Base-by-base conservation (phyloP, 2,888 invertebrate species). In the Hirtodrosophila confusa region DNA sequence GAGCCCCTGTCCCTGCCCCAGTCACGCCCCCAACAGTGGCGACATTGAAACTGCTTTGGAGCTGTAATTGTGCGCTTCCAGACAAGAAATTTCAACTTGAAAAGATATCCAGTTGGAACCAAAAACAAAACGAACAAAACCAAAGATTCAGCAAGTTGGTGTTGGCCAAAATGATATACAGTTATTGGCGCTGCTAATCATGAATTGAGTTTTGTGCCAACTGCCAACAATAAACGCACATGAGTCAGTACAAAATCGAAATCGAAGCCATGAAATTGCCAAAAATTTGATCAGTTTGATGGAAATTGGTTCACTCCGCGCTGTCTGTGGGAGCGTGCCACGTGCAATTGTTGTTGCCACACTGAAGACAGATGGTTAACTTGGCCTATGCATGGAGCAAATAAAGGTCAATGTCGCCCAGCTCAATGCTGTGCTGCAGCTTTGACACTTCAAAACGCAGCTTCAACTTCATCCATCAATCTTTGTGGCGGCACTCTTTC, bases 351-450 rank as follows among this genome's bases (percentile, higher is more conserved):
- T 54, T 60, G 44, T 54, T 55, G 31, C 9, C 9, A 0, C 3
- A 31, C 7, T 43, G 35, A 35, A 37, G 55, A 61, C 36, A 33
- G 23, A 63, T 63, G 71, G 67, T 75, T 75, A 50, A 45, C 64
- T 63, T 61, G 56, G 41, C 54, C 58, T 48, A 45, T 55, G 36
- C 64, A 65, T 33, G 65, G 57, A 58, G 37, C 33, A 41, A 83
- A 83, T 86, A 83, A 83, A 83, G 82, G 82, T 86, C 82, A 86
- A 83, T 83, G 82, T 71, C 80, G 36, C 47, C 47, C 63, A 47
- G 4, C 53, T 65, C 62, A 62, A 73, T 71, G 70, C 53, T 70
- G 44, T n/a, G 48, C 48, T 45, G 55, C 65, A 57, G 67, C 79
- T 72, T 78, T 82, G 82, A 86, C 82, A 82, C 82, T 78, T 77